Percentiles rank a stretch among this genome's conserved stretches.
Evolutionary conservation across 2,888 invertebrate genomes (phyloP).

Genomic region (Calameuta idolon): DNA sequence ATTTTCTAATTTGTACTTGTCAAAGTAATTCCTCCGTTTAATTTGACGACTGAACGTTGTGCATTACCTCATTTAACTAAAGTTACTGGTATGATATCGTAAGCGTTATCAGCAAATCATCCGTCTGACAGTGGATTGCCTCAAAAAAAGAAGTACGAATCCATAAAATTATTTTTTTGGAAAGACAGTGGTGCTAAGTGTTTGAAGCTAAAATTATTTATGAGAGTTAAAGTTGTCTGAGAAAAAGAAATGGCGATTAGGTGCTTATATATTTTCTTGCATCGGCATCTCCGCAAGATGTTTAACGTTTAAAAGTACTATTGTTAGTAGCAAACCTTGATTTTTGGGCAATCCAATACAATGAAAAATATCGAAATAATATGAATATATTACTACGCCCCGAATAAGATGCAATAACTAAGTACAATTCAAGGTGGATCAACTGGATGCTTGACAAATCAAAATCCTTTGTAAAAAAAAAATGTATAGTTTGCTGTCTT

Average conservation of each 20-base stretch:
- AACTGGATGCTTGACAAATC: conserved; percentile 52
- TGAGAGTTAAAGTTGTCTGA: conserved; percentile 41
- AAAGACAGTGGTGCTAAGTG: conserved; percentile 50
- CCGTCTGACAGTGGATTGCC: conserved; percentile 62
- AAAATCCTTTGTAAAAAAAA: conserved; percentile 48
- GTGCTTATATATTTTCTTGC: conserved; percentile 53
- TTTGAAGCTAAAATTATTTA: conserved; percentile 45
- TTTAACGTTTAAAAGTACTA: conserved; percentile 8
- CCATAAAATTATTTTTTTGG: conserved; percentile 50
- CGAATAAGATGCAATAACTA: conserved; percentile 57
- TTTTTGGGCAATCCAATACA: conserved; percentile 57
- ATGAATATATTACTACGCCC: conserved; percentile 26
- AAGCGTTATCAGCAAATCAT: conserved; percentile 52
- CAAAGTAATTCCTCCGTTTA: conserved; percentile 41
- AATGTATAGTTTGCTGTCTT: conserved; percentile 41
- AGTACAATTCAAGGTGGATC: conserved; percentile 57
- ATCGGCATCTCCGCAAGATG: conserved; percentile 37
- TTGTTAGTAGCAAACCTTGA: neutral
- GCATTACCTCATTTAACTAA: conserved; percentile 62
- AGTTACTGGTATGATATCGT: conserved; percentile 55
- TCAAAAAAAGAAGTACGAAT: conserved; percentile 37
- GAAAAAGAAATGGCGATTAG: conserved; percentile 38
- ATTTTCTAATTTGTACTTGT: conserved; percentile 37
- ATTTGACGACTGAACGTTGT: conserved; percentile 57
- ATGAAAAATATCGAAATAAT: conserved; percentile 34